phyloP scores from a whole-genome alignment of 2,888 invertebrate genomes.

The Apotomis capreana region DNA sequence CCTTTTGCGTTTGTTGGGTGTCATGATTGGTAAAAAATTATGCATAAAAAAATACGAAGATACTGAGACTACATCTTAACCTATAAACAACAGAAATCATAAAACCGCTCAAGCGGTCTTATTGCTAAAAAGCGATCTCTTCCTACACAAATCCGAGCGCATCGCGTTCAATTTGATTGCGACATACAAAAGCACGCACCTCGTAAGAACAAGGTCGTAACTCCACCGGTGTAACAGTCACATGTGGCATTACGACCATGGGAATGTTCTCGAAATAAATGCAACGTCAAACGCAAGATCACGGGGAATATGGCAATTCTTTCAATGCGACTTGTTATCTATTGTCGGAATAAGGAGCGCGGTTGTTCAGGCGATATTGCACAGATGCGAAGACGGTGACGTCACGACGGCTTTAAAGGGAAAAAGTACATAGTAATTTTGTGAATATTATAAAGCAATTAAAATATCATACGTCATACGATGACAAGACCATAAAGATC shows the following conservation, averaged over 20 bases:
- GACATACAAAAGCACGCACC: constrained; percentile 15
- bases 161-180: constrained; percentile 30
- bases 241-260: not conserved
- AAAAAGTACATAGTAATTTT: too few relatives aligned
- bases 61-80: not conserved
- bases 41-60: not conserved
- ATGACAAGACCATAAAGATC: too few relatives aligned
- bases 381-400: not conserved
- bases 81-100: not conserved
- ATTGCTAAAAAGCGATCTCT: constrained; percentile 15
- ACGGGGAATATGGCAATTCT: constrained; percentile 39
- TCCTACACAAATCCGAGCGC: constrained; percentile 17
- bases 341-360: constrained; percentile 20
- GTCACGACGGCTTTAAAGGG: not conserved
- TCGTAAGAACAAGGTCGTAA: constrained; percentile 6
- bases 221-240: too few relatives aligned
- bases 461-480: too few relatives aligned
- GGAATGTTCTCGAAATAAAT: constrained; percentile 49
- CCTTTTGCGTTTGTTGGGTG: too few relatives aligned
- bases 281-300: constrained; percentile 44
- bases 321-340: constrained; percentile 29
- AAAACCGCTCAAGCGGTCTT: constrained; percentile 6
- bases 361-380: constrained; percentile 6
- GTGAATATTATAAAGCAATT: too few relatives aligned
- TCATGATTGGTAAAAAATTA: too few relatives aligned